phyloP scores from a whole-genome alignment of 2,888 invertebrate genomes.

The Athrips mouffetella region DNA sequence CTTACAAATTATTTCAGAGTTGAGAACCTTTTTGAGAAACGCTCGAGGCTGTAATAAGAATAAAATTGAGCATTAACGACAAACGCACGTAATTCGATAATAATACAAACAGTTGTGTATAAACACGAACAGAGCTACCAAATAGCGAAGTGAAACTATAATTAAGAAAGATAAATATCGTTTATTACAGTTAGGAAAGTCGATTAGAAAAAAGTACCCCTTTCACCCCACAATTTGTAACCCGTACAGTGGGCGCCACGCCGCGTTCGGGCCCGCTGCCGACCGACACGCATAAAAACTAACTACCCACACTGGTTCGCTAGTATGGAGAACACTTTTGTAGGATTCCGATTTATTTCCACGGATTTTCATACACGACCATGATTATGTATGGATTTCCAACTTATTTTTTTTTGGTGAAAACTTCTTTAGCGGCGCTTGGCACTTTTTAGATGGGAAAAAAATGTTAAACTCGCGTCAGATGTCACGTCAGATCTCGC shows the following conservation, averaged over 20 bases:
- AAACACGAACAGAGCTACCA: conserved; percentile 73
- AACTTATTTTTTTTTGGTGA: no score
- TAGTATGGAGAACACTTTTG: conserved; percentile 43
- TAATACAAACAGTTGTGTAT: conserved; percentile 62
- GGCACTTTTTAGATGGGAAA: no score
- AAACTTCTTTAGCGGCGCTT: no score
- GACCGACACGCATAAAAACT: conserved; percentile 67
- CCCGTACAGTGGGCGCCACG: conserved; percentile 73
- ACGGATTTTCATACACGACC: no score
- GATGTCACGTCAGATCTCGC: no score
- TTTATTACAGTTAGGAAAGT: conserved; percentile 78
- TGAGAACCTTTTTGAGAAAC: neutral
- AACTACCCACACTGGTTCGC: conserved; percentile 31
- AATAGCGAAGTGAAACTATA: conserved; percentile 70
- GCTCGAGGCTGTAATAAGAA: conserved; percentile 36
- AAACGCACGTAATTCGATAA: conserved; percentile 73
- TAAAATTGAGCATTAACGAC: conserved; percentile 51
- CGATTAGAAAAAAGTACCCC: conserved; percentile 78
- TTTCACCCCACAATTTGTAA: conserved; percentile 79
- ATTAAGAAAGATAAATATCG: conserved; percentile 79
- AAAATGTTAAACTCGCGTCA: no score
- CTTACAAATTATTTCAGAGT: neutral
- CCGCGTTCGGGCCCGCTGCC: conserved; percentile 28
- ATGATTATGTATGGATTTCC: no score
- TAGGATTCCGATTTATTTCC: no score